Conservation (phyloP, 23 tunicate species). For the Ascidia mentula region DNA sequence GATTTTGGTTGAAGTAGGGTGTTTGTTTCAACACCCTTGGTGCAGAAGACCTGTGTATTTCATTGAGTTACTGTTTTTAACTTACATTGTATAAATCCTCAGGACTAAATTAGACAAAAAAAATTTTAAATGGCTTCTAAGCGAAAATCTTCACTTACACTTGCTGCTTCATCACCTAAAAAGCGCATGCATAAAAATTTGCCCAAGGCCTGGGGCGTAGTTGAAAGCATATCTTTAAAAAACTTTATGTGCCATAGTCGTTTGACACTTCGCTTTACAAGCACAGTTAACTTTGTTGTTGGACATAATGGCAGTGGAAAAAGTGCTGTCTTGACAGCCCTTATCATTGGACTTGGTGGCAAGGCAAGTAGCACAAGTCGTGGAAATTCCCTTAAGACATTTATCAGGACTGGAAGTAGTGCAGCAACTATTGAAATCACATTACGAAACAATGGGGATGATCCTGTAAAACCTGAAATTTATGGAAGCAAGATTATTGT, state of each 20-base stretch:
- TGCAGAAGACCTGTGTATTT: too few relatives aligned
- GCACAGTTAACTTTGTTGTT: constrained; percentile 84
- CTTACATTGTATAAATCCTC: too few relatives aligned
- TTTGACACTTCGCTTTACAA: constrained; percentile 64
- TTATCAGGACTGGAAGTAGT: constrained; percentile 76
- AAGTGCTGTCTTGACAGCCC: constrained; percentile 91
- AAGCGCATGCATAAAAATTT: neutral
- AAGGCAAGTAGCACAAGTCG: constrained; percentile 88
- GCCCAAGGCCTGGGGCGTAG: constrained; percentile 31
- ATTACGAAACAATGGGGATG: constrained; percentile 76
- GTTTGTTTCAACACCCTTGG: too few relatives aligned
- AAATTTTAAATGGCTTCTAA: neutral
- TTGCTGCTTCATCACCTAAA: neutral
- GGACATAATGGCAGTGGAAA: constrained; percentile 98
- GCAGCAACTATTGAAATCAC: constrained; percentile 72
- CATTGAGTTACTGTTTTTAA: too few relatives aligned
- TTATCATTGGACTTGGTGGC: constrained; percentile 87
- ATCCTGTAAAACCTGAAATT: constrained; percentile 54
- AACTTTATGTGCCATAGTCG: constrained; percentile 93
- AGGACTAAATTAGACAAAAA: too few relatives aligned
- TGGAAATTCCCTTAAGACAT: constrained; percentile 79
- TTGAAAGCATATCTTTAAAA: constrained; percentile 60
- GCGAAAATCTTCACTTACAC: neutral
- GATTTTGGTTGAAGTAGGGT: too few relatives aligned
- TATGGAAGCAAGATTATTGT: constrained; percentile 68